phyloP scores from a whole-genome alignment of 2,113 vertebrate genomes.

The Verasper variegatus region DNA sequence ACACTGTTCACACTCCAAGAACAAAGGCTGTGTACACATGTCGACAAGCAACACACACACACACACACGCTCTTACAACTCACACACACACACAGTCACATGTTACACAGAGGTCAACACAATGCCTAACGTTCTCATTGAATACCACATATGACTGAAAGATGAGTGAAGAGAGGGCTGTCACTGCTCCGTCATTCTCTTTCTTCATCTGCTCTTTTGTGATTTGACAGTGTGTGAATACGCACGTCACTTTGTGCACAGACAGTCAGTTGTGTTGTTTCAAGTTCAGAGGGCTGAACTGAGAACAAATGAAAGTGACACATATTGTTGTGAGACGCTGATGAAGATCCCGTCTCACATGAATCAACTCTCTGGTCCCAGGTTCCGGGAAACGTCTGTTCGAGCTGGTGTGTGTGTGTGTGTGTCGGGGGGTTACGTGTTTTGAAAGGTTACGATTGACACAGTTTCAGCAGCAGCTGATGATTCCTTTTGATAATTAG shows the following conservation, averaged over 20 bases:
- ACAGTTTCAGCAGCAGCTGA: constrained; percentile 31
- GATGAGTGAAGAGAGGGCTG: constrained; percentile 30
- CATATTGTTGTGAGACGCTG: constrained; percentile 47
- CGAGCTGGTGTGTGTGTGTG: no score
- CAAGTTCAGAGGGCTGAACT: constrained; percentile 44
- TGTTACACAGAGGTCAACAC: constrained; percentile 27
- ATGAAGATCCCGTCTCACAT: constrained; percentile 42
- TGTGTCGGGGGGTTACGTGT: background rate
- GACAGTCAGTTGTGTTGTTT: constrained; percentile 46
- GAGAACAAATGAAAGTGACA: constrained; percentile 63
- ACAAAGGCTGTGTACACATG: constrained; percentile 84
- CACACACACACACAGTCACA: constrained; percentile 12
- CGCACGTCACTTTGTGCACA: no score
- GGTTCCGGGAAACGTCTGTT: background rate
- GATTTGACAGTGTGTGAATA: constrained; percentile 57
- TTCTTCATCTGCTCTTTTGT: constrained; percentile 62
- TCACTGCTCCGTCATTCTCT: constrained; percentile 45
- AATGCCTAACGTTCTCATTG: constrained; percentile 14
- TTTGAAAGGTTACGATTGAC: constrained; percentile 26
- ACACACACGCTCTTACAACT: constrained; percentile 8
- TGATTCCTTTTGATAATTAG: constrained; percentile 41
- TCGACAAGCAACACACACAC: constrained; percentile 42
- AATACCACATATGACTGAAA: constrained; percentile 29
- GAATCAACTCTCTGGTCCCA: constrained; percentile 12
- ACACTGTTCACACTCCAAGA: constrained; percentile 50